Conservation (phyloP, 2,888 invertebrate genomes). For the Lycophotia porphyrea region DNA sequence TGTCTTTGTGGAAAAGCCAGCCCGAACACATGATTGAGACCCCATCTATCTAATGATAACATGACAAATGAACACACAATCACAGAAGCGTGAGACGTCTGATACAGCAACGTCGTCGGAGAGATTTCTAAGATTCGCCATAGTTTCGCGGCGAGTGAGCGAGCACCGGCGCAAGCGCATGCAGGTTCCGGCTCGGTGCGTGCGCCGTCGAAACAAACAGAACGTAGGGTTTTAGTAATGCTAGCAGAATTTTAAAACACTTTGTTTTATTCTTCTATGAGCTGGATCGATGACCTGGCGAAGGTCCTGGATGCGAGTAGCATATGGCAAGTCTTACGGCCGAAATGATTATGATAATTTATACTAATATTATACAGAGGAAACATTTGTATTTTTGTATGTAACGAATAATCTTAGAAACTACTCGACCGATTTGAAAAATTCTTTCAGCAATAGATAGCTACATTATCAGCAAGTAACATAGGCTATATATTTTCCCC, state of each 20-base stretch:
- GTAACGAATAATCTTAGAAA: too few relatives aligned
- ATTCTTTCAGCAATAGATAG: too few relatives aligned
- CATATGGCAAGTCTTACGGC: not conserved
- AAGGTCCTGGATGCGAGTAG: not conserved
- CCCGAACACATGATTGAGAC: not conserved
- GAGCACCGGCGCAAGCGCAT: slow-evolving; percentile 17
- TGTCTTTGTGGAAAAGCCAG: not conserved
- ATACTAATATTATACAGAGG: too few relatives aligned
- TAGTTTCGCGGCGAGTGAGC: slow-evolving; percentile 47
- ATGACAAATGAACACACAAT: slow-evolving; percentile 40
- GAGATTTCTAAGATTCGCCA: slow-evolving; percentile 64
- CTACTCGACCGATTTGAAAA: too few relatives aligned
- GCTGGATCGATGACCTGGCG: not conserved
- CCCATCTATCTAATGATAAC: slow-evolving; percentile 3
- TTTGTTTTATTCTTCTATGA: not conserved
- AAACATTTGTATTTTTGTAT: too few relatives aligned
- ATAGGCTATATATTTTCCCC: too few relatives aligned
- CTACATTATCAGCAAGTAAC: too few relatives aligned
- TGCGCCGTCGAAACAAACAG: slow-evolving; percentile 36
- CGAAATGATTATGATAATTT: not conserved
- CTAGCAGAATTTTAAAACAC: not conserved
- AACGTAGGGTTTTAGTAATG: slow-evolving; percentile 37
- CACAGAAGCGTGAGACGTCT: slow-evolving; percentile 47
- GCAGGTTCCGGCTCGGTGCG: slow-evolving; percentile 49
- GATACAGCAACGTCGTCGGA: slow-evolving; percentile 27